A percentile compares a stretch with the other conserved stretches of the same genome.
Evolutionary conservation across 2,113 vertebrate species (phyloP).

Genomic region (Physeter macrocephalus): DNA sequence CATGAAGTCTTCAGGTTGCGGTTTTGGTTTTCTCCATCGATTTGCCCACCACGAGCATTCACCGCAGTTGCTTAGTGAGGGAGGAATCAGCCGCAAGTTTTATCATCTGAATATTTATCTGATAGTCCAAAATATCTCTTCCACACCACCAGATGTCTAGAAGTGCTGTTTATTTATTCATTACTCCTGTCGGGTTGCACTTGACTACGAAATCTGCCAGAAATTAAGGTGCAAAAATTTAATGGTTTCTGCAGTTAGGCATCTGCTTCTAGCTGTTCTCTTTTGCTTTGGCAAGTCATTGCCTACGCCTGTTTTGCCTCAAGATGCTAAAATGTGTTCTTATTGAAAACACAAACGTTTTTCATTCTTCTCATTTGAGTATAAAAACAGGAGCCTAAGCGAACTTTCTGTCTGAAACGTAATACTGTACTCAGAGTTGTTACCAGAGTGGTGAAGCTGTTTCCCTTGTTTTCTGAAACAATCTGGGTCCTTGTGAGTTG

Average conservation of each 20-base stretch:
- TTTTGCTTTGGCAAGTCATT: neutral
- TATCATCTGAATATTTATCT: slow-evolving; percentile 56
- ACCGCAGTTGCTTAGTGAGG: neutral
- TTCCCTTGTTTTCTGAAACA: neutral
- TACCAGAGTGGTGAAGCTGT: neutral
- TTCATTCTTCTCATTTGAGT: neutral
- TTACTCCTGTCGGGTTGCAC: slow-evolving; percentile 12
- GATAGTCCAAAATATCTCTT: slow-evolving; percentile 34
- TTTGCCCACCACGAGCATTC: neutral
- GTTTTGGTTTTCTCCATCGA: neutral
- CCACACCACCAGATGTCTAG: slow-evolving; percentile 45
- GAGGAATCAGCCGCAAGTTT: neutral
- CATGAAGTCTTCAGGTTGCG: neutral
- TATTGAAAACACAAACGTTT: slow-evolving; percentile 41
- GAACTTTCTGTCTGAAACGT: neutral
- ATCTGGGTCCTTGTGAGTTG: neutral
- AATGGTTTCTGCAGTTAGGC: slow-evolving; percentile 17
- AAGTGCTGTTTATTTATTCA: slow-evolving; percentile 51
- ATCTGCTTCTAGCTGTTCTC: neutral
- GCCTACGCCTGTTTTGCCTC: neutral
- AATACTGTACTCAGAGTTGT: neutral
- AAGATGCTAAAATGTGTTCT: neutral
- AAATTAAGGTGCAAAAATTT: slow-evolving; percentile 30
- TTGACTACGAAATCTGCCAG: slow-evolving; percentile 23
- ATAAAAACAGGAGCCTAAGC: neutral